Conservation (phyloP, 1,140 invertebrate species). For the Anastrepha ludens region DNA sequence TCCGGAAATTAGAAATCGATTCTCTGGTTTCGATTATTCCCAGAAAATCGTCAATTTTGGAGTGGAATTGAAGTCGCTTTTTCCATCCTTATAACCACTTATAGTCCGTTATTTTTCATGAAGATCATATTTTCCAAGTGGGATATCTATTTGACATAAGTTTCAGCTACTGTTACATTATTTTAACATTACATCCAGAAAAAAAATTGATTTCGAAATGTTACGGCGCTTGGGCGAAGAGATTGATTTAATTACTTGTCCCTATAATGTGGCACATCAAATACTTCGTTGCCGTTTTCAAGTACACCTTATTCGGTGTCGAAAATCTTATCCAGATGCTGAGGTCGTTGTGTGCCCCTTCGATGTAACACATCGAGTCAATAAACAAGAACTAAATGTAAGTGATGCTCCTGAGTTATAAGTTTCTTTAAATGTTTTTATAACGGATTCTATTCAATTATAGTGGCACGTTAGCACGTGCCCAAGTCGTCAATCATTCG, state of each 20-base stretch:
- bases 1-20: too few species aligned
- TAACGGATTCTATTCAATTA: background rate
- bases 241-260: slow-evolving; percentile 54
- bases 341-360: slow-evolving; percentile 55
- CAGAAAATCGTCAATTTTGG: too few species aligned
- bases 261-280: slow-evolving; percentile 55
- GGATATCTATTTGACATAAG: too few species aligned
- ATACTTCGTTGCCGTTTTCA: slow-evolving; percentile 57
- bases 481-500: slow-evolving; percentile 53
- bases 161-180: too few species aligned
- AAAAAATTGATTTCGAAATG: background rate
- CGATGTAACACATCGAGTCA: slow-evolving; percentile 56
- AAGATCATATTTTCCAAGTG: too few species aligned
- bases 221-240: slow-evolving; percentile 32
- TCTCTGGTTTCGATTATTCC: too few species aligned
- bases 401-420: background rate
- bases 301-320: slow-evolving; percentile 56
- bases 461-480: slow-evolving; percentile 57
- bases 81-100: too few species aligned
- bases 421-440: background rate
- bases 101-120: too few species aligned
- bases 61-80: too few species aligned
- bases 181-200: background rate
- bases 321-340: slow-evolving; percentile 50
- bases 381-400: slow-evolving; percentile 58